Conservation (phyloP, 2,113 vertebrate species). For the Ammospiza nelsoni region DNA sequence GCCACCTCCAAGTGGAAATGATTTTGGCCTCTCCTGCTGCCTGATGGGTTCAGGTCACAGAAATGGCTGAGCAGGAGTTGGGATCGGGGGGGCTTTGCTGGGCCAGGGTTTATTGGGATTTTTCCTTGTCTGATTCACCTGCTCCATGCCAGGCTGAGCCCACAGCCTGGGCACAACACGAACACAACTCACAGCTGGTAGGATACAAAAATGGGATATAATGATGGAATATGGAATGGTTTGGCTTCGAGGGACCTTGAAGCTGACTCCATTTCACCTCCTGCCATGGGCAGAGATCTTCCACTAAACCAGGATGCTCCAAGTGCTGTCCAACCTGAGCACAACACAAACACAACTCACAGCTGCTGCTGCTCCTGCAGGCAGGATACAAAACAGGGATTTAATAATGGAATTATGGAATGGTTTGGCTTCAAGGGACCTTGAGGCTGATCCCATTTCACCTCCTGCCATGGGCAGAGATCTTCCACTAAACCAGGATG, state of each 20-base stretch:
- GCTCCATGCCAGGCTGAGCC: background rate
- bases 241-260: no score
- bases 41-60: fast-evolving
- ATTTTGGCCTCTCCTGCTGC: background rate
- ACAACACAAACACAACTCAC: background rate
- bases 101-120: background rate
- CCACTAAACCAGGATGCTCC: no score
- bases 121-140: background rate
- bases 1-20: fast-evolving
- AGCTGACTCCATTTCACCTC: no score
- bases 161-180: background rate
- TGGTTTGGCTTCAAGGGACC: background rate
- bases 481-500: fast-evolving
- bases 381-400: fast-evolving
- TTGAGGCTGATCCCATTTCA: background rate
- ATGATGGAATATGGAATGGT: background rate
- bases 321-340: background rate
- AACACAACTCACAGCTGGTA: background rate
- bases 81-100: fast-evolving
- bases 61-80: background rate
- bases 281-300: no score
- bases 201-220: fast-evolving
- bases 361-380: background rate
- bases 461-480: background rate
- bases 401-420: background rate